Conservation (phyloP, 2,888 invertebrate species). For the Lithophane semibrunnea region DNA sequence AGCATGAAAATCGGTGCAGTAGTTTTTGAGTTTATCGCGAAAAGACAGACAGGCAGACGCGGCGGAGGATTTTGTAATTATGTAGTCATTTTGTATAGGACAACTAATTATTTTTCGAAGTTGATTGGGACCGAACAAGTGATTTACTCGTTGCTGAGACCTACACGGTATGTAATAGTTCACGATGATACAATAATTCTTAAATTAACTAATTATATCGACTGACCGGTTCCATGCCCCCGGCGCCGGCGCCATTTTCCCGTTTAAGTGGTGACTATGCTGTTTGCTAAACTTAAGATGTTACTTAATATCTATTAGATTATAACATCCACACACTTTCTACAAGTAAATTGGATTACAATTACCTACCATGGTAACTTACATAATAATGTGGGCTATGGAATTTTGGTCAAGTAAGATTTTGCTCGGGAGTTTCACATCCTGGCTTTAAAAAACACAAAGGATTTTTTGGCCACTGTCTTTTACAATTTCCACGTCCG, state of each 20-base stretch:
- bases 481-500: no score
- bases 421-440: background rate
- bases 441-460: no score
- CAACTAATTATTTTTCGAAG: no score
- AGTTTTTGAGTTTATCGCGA: no score
- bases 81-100: no score
- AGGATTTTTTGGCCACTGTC: no score
- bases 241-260: constrained; percentile 27
- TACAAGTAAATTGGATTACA: constrained; percentile 27
- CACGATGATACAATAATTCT: constrained; percentile 1
- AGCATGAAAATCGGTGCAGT: no score
- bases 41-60: no score
- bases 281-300: constrained; percentile 23
- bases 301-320: constrained; percentile 44
- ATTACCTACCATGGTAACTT: constrained; percentile 30
- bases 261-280: constrained; percentile 39
- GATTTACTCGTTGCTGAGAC: no score
- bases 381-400: constrained; percentile 22
- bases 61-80: no score
- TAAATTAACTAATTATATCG: constrained; percentile 37
- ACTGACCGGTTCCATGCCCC: constrained; percentile 40
- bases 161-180: no score
- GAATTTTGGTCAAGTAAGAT: background rate
- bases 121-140: no score
- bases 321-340: constrained; percentile 41